Percentiles rank a stretch among this genome's conserved stretches.
Conservation (phyloP, 1,140 invertebrate species). For the Cecropterus lyciades region DNA sequence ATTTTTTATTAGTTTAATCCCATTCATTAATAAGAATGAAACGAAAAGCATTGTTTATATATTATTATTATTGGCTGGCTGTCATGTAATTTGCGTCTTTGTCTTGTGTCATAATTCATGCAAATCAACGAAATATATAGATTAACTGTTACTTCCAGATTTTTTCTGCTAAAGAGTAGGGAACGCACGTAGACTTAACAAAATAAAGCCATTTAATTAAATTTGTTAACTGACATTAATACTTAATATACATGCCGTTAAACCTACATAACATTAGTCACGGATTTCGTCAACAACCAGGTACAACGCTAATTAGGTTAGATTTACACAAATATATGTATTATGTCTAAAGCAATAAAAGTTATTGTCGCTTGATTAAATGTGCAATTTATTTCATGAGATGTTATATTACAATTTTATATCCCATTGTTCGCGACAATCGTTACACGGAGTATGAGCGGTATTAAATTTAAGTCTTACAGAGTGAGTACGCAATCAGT, state of each 20-base stretch:
- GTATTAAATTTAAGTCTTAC: neutral
- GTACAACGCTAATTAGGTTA: neutral
- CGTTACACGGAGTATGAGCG: neutral
- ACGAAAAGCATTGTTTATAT: too few species aligned
- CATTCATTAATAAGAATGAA: too few species aligned
- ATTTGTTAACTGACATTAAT: too few species aligned
- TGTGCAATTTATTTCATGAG: constrained; percentile 6
- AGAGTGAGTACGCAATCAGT: neutral
- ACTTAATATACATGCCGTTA: neutral
- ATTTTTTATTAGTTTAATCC: too few species aligned
- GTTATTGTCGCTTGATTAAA: neutral
- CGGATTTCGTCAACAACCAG: constrained; percentile 19
- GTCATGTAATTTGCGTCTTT: too few species aligned
- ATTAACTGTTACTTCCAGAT: too few species aligned
- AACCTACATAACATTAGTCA: constrained; percentile 6
- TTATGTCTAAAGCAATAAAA: neutral
- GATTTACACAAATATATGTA: neutral
- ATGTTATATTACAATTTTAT: constrained; percentile 5
- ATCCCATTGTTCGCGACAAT: constrained; percentile 17
- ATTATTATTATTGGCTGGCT: too few species aligned
- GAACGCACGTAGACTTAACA: too few species aligned
- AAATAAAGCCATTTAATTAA: too few species aligned
- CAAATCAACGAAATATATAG: too few species aligned
- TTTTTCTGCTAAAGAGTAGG: too few species aligned
- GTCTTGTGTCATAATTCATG: too few species aligned